Evolutionary conservation across 1,140 invertebrate species (phyloP).

Genomic region (Bombus cullumanus): DNA sequence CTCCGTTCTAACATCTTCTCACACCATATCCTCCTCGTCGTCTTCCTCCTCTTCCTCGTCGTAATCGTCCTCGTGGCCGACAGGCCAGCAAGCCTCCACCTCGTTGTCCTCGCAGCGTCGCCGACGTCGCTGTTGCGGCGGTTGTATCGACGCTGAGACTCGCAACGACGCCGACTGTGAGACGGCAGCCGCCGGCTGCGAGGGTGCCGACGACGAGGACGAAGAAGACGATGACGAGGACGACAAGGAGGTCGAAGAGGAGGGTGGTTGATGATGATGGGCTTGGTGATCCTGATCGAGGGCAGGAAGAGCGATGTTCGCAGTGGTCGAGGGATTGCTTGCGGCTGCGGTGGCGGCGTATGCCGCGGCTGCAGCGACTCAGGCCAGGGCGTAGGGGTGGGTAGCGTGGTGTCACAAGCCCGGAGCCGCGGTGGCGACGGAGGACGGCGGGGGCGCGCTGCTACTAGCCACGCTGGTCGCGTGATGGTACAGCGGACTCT

Average conservation of each 20-base stretch:
- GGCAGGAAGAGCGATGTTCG: not conserved
- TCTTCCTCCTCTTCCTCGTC: constrained; percentile 72
- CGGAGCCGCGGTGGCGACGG: constrained; percentile 83
- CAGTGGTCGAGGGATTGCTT: constrained; percentile 9
- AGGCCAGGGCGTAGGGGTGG: constrained; percentile 86
- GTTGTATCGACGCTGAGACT: not conserved
- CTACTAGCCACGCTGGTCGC: constrained; percentile 86
- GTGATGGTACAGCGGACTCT: constrained; percentile 89
- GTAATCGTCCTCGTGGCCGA: constrained; percentile 68
- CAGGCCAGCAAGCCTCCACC: constrained; percentile 54
- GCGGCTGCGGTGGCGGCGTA: constrained; percentile 61
- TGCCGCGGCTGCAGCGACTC: constrained; percentile 80
- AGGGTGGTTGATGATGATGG: not conserved
- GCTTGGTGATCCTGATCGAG: not conserved
- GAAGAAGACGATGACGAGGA: constrained; percentile 9
- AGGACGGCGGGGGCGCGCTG: constrained; percentile 73
- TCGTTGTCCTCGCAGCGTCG: constrained; percentile 42
- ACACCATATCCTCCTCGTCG: constrained; percentile 63
- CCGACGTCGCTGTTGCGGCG: constrained; percentile 6
- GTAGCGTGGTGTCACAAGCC: constrained; percentile 88
- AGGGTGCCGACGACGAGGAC: not conserved
- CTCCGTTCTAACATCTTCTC: constrained; percentile 3
- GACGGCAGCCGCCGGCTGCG: not conserved
- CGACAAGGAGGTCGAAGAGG: not conserved
- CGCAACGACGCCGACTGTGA: constrained; percentile 19